Conservation (phyloP, 2,797 vertebrate genomes). For the Muscicapa striata region DNA sequence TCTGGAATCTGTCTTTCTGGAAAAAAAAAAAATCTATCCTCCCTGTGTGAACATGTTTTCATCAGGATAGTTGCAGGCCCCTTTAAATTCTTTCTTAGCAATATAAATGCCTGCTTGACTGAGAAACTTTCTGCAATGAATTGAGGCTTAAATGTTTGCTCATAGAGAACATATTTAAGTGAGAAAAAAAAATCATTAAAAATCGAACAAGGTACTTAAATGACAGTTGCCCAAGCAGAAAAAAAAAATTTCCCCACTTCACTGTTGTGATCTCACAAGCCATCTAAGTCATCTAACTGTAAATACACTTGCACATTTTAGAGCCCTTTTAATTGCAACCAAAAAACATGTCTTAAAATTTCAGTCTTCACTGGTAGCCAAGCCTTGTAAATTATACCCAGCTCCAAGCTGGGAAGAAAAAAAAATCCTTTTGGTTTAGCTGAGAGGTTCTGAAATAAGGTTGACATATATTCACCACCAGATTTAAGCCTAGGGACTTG, state of each 20-base stretch:
- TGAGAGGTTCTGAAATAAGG: not conserved
- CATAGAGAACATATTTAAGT: not conserved
- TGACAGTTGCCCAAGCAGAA: not conserved
- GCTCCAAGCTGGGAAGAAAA: not conserved
- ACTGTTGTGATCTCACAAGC: not conserved
- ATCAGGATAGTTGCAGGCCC: not conserved
- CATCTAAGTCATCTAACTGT: not conserved
- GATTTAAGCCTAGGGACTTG: not conserved
- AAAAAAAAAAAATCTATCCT: not conserved
- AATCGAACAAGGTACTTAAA: not conserved
- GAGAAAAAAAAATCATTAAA: not conserved
- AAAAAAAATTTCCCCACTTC: not conserved
- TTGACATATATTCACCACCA: not conserved
- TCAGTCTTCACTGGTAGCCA: not conserved
- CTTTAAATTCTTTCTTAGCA: not conserved
- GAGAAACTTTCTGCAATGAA: not conserved
- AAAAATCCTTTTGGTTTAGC: not conserved
- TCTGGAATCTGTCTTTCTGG: conserved; percentile 30
- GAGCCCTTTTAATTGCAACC: not conserved
- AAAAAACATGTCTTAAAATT: not conserved
- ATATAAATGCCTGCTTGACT: not conserved
- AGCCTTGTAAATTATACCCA: not conserved
- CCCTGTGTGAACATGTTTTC: not conserved
- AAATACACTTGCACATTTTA: not conserved
- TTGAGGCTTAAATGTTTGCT: not conserved